Evolutionary conservation across 2,888 invertebrate species (phyloP), one percentile per base, ranked within the genome.

Genomic region (Cepaea hortensis): DNA sequence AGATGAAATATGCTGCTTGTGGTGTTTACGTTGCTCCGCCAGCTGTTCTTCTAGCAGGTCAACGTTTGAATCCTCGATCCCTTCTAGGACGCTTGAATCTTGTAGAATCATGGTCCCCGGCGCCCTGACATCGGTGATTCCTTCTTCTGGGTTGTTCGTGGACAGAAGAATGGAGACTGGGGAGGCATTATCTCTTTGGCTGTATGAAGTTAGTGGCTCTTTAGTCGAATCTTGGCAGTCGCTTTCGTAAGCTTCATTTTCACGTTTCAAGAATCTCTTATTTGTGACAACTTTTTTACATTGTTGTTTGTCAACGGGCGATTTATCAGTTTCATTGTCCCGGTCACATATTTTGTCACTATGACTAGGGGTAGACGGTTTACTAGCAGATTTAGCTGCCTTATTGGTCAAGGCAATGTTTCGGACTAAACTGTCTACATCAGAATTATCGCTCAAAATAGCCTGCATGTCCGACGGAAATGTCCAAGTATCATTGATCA

Each of bases 71-170:
- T 50, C 72, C n/a, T 35, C 3, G 3, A 35, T 55, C 50, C 72
- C 82, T 70, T 85, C 79, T 3, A 77, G 65, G 15, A 35, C 11
- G 20, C 79, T 79, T 5, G 68, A 65, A 9, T 85, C 85, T 23
- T 70, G 79, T 3, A 18, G 11, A 62, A 77, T 20, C 48, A 79
- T 85, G 5, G 48, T 18, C 20, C 9, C 1, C 9, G 77, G 77
- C 18, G 68, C 70, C 35, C 13, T 79, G 68, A 85, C 79, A 62
- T 77, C 70, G 6, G 85, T 85, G 13, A 79, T 85, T 13, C 70
- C 65, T 55, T 85, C 85, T 46, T 85, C 85, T 6, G 48, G 7
- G 15, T 77, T 50, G 81, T 70, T 48, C 50, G 23, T 50, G 15
- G 48, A 76, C 48, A 18, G 7, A 46, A 35, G 46, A 72, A 9